These are phyloP conservation scores for Actinostola sp. DNA, from an alignment of 92 coral and sea anemone genomes.

Conservation along the genomic window DNA sequence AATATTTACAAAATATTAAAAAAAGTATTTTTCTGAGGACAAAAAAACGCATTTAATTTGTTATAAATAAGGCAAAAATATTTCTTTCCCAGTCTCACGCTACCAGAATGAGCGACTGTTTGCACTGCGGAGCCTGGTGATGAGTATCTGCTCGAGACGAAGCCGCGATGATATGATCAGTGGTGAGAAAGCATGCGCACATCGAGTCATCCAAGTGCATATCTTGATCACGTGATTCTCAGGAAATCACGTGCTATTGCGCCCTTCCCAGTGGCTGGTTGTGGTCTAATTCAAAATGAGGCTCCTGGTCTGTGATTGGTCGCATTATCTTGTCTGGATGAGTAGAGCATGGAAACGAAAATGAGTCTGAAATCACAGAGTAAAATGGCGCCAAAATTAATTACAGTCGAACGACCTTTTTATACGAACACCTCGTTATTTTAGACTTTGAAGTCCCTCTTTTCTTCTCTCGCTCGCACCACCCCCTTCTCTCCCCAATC, in stretches of 20 bases:
- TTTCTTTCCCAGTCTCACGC: conserved; percentile 1
- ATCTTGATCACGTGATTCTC: not conserved
- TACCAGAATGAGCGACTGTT: not conserved
- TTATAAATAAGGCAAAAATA: not conserved
- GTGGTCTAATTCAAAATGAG: conserved; percentile 11
- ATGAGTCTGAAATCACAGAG: conserved; percentile 7
- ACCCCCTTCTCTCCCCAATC: no score
- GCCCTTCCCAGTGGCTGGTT: conserved; percentile 24
- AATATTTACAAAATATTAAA: not conserved
- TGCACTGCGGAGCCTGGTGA: conserved; percentile 3
- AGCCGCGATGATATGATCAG: not conserved
- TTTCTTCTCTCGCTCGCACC: no score
- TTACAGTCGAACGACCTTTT: no score
- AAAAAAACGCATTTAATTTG: not conserved
- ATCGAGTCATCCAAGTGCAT: not conserved
- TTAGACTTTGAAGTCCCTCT: no score
- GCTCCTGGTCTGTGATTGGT: conserved; percentile 15
- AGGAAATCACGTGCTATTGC: not conserved
- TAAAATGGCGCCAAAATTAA: no score
- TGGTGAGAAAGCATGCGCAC: not conserved
- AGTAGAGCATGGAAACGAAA: not conserved
- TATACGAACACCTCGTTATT: no score
- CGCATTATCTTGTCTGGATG: conserved; percentile 21
- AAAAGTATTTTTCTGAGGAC: not conserved
- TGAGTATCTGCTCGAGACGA: not conserved